Evolutionary conservation across 2,113 vertebrate species (phyloP), one percentile per base, ranked within the genome.

Genomic region (Lepus europaeus): DNA sequence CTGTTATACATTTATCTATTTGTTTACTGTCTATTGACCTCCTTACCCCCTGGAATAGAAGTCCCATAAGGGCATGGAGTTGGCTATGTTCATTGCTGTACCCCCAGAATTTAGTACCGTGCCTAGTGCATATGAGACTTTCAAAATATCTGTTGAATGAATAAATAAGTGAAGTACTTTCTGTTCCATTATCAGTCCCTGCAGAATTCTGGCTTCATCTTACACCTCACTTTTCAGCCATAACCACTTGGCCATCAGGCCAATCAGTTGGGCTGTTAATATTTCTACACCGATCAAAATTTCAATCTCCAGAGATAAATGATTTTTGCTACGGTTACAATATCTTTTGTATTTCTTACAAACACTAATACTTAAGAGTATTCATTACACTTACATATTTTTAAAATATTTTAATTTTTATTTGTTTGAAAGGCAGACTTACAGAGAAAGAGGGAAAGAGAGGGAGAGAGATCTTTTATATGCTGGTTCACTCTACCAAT

Each of bases 221-320:
- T 63, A 63, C 23, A 20, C 29, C 16, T 80, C 17, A 84, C 90
- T 79, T 22, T 82, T 69, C 27, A 79, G 61, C 20, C 61, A 64
- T 9, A 22, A 73, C 69, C 1, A 51, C 36, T 79, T 4, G 25
- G 6, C 33, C n/a, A 94, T 59, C 91, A 88, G 83, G 33, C 6
- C 20, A 25, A 74, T 84, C 39, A 78, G 51, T 12, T 73, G 19
- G 49, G 23, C 66, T 85, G 74, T 63, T 45, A 85, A 23, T 25
- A 39, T 6, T 82, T 83, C 77, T 93, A 84, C 49, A 64, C 36
- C 87, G n/a, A 90, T 74, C 10, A 36, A 87, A 92, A 93, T n/a
- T 76, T 87, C 92, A n/a, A 81, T 96, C 93, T 81, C 68, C 51
- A 83, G 78, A 94, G 76, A 56, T 51, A 80, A 90, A 1, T 81